Evolutionary conservation across 1,140 invertebrate species (phyloP), one percentile per base, ranked within the genome.

Genomic region (Drosophila paulistorum): DNA sequence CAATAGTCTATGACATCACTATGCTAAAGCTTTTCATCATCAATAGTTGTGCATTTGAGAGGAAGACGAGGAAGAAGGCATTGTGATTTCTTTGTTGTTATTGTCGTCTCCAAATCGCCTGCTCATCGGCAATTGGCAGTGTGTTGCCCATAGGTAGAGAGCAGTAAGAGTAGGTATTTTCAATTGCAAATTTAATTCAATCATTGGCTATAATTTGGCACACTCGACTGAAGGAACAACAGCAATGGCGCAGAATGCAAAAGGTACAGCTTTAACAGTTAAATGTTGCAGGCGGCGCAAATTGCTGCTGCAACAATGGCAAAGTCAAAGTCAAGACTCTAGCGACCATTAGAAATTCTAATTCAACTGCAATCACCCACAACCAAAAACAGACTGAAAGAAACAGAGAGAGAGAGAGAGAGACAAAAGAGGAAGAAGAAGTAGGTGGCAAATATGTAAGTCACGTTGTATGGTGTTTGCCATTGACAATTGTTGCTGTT

Each of bases 111-210:
- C 70, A 68, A 76, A 68, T 67, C 66, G 70, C 81, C 81, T 39
- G 77, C 76, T 71, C 80, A 62, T 54, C 17, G 62, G 35, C 39
- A 59, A 80, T 72, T 79, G 82, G 64, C 72, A 83, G 58, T 65
- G 58, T 65, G 33, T 64, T 64, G 68, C 74, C 80, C 58, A 37
- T 64, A 57, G 60, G 41, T 41, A 39, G 51, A 60, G 20, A 60
- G 20, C 10, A 41, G 7, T 33, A 33, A 48, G 39, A 65, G 76
- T 51, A 23, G 45, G 45, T 72, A 68, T 87, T 89, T 89, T 90
- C 85, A 84, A 89, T 89, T 89, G 84, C 84, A 89, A 89, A 89
- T 89, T 89, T 87, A 89, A 89, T 89, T 89, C 84, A 89, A 89
- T 89, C 85, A 89, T 84, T 89, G 84, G 71, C 84, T 89, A 74